A percentile compares a stretch with the other conserved stretches of the same genome.
Conservation (phyloP, 35 echinoderm and acorn worm species). For the Strongylocentrotus purpuratus region DNA sequence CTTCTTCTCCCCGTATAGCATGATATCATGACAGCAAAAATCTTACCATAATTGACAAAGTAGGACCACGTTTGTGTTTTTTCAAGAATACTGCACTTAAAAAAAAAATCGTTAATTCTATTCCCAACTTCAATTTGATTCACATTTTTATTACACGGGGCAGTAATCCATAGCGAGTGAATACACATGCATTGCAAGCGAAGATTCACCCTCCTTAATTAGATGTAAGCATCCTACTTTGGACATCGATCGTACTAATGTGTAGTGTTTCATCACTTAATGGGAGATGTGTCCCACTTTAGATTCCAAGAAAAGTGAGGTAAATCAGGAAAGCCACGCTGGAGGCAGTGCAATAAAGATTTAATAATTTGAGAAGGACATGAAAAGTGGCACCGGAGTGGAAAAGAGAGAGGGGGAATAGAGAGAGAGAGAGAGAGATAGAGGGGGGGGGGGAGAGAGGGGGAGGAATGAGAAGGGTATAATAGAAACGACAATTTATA, state of each 20-base stretch:
- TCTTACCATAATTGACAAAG: neutral
- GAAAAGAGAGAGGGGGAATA: neutral
- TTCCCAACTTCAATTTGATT: neutral
- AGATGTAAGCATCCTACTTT: neutral
- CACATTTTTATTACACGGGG: neutral
- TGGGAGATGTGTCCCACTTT: neutral
- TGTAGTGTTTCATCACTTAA: neutral
- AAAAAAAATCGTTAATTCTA: neutral
- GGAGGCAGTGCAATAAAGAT: neutral
- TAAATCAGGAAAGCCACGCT: neutral
- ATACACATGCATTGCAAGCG: neutral
- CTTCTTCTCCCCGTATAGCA: neutral
- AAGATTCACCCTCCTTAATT: too few relatives aligned
- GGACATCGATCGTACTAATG: neutral
- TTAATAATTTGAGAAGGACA: neutral
- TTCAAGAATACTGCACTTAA: neutral
- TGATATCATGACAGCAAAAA: neutral
- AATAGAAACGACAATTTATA: too few relatives aligned
- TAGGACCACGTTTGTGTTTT: neutral
- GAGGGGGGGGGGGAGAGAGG: neutral
- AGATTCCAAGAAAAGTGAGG: neutral
- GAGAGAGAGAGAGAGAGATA: neutral
- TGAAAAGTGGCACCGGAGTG: neutral
- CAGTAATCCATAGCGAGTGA: neutral
- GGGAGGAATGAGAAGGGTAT: neutral